Conservation (phyloP, 2,113 vertebrate genomes). For the Ibidorhyncha struthersii region DNA sequence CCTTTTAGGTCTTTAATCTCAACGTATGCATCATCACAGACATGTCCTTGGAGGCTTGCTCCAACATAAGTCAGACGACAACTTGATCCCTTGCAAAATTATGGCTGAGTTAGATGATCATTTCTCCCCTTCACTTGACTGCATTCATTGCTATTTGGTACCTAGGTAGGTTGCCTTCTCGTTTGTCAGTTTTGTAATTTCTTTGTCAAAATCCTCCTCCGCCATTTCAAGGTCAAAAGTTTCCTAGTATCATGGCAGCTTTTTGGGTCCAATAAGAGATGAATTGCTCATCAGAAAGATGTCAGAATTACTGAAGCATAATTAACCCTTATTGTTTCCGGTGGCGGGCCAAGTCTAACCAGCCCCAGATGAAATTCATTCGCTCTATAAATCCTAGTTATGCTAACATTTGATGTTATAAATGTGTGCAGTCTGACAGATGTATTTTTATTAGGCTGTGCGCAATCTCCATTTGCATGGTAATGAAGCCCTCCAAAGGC, state of each 20-base stretch:
- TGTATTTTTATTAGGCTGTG: slow-evolving; percentile 10
- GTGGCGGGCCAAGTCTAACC: neutral
- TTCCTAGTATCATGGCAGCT: neutral
- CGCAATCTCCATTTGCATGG: slow-evolving; percentile 35
- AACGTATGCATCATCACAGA: neutral
- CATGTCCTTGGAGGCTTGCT: neutral
- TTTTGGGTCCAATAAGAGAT: neutral
- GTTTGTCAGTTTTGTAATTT: neutral
- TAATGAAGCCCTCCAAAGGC: slow-evolving; percentile 12
- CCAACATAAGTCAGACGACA: neutral
- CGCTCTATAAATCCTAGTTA: neutral
- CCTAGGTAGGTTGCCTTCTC: neutral
- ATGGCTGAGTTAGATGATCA: neutral
- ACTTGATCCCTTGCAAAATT: neutral
- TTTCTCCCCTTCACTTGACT: neutral
- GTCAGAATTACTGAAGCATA: neutral
- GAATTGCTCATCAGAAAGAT: neutral
- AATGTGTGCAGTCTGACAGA: neutral
- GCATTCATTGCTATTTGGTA: neutral
- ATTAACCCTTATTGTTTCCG: slow-evolving; percentile 12
- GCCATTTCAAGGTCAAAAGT: neutral
- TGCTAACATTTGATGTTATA: neutral
- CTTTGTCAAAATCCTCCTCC: neutral
- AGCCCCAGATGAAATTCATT: neutral
- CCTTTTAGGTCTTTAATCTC: neutral